These are phyloP conservation scores for Zhuqinia jingwanae DNA, from an alignment of 2,888 invertebrate genomes.

Conservation along the genomic window DNA sequence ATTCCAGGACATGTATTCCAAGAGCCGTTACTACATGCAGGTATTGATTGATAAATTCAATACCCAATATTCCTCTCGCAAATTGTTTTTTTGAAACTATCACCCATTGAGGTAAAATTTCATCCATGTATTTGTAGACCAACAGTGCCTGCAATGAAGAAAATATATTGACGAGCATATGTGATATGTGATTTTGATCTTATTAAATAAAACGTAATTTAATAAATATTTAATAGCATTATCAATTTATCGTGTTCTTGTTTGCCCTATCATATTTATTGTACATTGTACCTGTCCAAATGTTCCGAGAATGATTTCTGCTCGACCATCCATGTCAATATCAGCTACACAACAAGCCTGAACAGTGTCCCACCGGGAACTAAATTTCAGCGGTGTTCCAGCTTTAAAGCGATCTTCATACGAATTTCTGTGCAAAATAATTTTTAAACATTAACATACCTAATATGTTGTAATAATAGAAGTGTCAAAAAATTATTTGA, in stretches of 20 bases:
- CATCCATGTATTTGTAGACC: slow-evolving; percentile 82
- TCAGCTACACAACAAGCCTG: slow-evolving; percentile 86
- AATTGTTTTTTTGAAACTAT: slow-evolving; percentile 78
- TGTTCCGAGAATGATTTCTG: slow-evolving; percentile 87
- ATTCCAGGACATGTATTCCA: slow-evolving; percentile 78
- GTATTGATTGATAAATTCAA: slow-evolving; percentile 74
- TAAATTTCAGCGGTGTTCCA: slow-evolving; percentile 81
- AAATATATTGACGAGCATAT: slow-evolving; percentile 9
- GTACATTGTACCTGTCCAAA: slow-evolving; percentile 85
- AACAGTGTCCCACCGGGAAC: slow-evolving; percentile 84
- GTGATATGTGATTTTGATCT: slow-evolving; percentile 13
- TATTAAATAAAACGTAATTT: too few relatives aligned
- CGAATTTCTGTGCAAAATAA: slow-evolving; percentile 79
- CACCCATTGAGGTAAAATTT: slow-evolving; percentile 79
- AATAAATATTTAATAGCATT: too few relatives aligned
- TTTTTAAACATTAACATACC: neutral
- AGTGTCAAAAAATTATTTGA: too few relatives aligned
- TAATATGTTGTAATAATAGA: too few relatives aligned
- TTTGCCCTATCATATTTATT: too few relatives aligned
- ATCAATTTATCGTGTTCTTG: too few relatives aligned
- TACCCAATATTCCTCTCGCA: slow-evolving; percentile 74
- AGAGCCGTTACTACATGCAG: slow-evolving; percentile 76
- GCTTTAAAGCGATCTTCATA: slow-evolving; percentile 80
- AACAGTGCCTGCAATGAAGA: slow-evolving; percentile 82
- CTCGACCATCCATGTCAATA: slow-evolving; percentile 86